A percentile compares a stretch with the other conserved stretches of the same genome.
Evolutionary conservation across 2,888 invertebrate genomes (phyloP).

Genomic region (Pardosa pseudoannulata): DNA sequence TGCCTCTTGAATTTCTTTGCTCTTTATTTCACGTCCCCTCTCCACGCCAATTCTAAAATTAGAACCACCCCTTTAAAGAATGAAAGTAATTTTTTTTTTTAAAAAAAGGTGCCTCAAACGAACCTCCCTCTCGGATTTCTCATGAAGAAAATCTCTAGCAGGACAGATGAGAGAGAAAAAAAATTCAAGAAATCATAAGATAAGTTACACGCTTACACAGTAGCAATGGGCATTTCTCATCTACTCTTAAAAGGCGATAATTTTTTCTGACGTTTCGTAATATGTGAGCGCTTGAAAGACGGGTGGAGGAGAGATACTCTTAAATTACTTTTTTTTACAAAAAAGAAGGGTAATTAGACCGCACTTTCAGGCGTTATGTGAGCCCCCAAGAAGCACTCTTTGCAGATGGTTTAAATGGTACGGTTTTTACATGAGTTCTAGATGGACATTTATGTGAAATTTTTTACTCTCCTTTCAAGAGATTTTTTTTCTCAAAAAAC

Average conservation of each 20-base stretch:
- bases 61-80: not conserved
- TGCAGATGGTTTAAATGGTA: not conserved
- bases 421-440: not conserved
- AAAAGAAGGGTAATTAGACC: not conserved
- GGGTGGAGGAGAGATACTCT: not conserved
- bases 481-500: not conserved
- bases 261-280: conserved; percentile 3
- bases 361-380: conserved; percentile 8
- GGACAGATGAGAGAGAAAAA: not conserved
- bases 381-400: not conserved
- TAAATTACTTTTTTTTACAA: not conserved
- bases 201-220: not conserved
- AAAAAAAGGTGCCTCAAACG: not conserved
- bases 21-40: not conserved
- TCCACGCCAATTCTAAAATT: not conserved
- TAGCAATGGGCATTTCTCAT: conserved; percentile 4
- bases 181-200: not conserved
- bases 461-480: not conserved
- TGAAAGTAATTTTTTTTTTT: no score
- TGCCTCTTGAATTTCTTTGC: not conserved
- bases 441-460: not conserved
- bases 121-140: not conserved
- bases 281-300: not conserved
- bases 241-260: not conserved
- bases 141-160: not conserved